phyloP scores from a whole-genome alignment of 2,113 vertebrate genomes.

The Bubo blakistoni region DNA sequence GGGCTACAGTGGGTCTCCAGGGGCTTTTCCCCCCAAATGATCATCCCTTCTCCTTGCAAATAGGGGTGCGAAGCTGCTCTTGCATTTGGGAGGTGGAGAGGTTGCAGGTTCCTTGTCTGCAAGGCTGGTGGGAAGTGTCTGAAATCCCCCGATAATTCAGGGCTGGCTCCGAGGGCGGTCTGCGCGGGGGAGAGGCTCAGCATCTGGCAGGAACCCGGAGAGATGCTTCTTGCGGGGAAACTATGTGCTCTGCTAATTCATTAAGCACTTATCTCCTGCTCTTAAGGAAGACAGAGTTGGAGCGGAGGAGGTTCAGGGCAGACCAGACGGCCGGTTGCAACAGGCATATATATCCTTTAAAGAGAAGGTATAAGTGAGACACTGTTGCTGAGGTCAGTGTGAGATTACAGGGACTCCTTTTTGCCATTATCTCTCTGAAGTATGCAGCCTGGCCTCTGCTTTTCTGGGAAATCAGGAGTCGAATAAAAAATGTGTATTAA shows the following conservation, averaged over 20 bases:
- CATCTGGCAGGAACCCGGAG: not conserved
- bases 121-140: not conserved
- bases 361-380: not conserved
- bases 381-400: not conserved
- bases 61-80: not conserved
- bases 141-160: not conserved
- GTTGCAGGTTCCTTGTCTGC: not conserved
- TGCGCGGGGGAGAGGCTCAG: not conserved
- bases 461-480: not conserved
- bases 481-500: not conserved
- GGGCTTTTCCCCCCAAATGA: fast-evolving
- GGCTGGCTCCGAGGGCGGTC: not conserved
- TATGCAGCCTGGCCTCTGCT: not conserved
- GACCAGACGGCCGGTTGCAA: not conserved
- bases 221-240: not conserved
- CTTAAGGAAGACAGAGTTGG: not conserved
- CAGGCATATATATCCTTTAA: not conserved
- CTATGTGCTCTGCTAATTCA: not conserved
- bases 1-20: fast-evolving
- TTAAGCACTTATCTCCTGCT: slow-evolving; percentile 11
- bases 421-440: not conserved
- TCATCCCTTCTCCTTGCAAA: not conserved
- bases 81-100: fast-evolving
- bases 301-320: not conserved
- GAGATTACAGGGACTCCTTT: not conserved